Conservation (phyloP, 2,113 vertebrate genomes). For the Gulo gulo region DNA sequence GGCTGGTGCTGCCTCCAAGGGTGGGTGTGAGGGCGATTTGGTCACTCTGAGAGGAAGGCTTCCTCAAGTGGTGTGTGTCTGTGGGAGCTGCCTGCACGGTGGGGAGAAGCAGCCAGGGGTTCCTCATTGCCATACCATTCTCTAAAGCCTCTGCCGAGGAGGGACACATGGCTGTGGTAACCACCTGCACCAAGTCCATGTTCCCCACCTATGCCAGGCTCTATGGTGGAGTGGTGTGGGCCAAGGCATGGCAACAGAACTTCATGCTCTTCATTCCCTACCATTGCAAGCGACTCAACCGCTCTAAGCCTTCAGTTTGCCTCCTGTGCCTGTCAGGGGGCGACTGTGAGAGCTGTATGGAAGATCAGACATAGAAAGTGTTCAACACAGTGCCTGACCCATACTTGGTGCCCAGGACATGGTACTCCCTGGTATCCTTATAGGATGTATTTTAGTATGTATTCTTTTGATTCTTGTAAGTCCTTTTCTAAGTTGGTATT, state of each 20-base stretch:
- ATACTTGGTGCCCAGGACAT: background rate
- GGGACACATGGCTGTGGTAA: background rate
- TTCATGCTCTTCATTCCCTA: background rate
- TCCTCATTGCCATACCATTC: background rate
- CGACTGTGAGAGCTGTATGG: background rate
- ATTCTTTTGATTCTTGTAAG: background rate
- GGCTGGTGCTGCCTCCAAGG: background rate
- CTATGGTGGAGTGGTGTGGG: background rate
- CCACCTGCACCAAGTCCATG: background rate
- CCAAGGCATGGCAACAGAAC: background rate
- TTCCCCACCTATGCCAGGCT: background rate
- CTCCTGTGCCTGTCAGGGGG: background rate
- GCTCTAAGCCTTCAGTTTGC: background rate
- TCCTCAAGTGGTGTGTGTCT: background rate
- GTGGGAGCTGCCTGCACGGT: background rate
- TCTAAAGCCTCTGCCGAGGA: background rate
- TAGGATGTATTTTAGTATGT: background rate
- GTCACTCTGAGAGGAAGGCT: background rate
- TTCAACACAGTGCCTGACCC: background rate
- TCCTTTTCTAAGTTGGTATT: background rate
- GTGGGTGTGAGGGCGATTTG: background rate
- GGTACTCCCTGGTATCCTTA: background rate
- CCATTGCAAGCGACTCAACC: background rate
- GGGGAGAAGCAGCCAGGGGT: background rate
- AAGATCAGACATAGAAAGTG: background rate